phyloP scores from a whole-genome alignment of 2,113 vertebrate genomes.

The Lepisosteus oculatus region DNA sequence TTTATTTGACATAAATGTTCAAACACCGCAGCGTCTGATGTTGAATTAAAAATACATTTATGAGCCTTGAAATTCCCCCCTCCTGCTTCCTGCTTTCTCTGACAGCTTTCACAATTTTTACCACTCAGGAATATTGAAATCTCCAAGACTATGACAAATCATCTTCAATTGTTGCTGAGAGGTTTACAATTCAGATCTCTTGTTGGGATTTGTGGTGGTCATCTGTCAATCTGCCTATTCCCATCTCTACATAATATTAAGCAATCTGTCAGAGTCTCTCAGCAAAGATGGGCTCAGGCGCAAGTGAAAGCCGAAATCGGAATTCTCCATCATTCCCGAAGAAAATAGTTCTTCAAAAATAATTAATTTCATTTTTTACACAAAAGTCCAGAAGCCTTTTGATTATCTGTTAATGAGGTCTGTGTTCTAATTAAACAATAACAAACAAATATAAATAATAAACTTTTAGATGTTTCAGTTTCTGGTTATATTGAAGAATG shows the following conservation, averaged over 20 bases:
- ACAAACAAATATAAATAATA: too few species aligned
- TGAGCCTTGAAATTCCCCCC: slow-evolving; percentile 13
- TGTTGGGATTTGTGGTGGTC: slow-evolving; percentile 39
- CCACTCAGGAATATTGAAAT: slow-evolving; percentile 50
- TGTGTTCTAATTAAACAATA: too few species aligned
- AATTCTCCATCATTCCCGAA: too few species aligned
- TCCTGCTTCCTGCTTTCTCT: not conserved
- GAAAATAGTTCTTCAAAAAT: too few species aligned
- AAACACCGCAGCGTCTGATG: slow-evolving; percentile 24
- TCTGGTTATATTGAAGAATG: too few species aligned
- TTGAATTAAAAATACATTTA: slow-evolving; percentile 56
- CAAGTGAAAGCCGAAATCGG: too few species aligned
- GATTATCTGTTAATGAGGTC: too few species aligned
- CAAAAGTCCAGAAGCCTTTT: too few species aligned
- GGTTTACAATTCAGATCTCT: slow-evolving; percentile 35
- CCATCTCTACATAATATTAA: slow-evolving; percentile 30
- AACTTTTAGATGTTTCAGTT: too few species aligned
- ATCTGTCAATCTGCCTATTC: slow-evolving; percentile 50
- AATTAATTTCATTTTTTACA: too few species aligned
- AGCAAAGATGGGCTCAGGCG: slow-evolving; percentile 1
- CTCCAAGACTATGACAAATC: slow-evolving; percentile 43
- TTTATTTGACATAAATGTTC: slow-evolving; percentile 45
- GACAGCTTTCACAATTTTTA: slow-evolving; percentile 23
- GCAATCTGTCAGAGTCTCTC: slow-evolving; percentile 34
- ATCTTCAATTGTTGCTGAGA: slow-evolving; percentile 35